phyloP scores from a whole-genome alignment of 1,140 invertebrate genomes.

The Aphaenogaster ashmeadi region DNA sequence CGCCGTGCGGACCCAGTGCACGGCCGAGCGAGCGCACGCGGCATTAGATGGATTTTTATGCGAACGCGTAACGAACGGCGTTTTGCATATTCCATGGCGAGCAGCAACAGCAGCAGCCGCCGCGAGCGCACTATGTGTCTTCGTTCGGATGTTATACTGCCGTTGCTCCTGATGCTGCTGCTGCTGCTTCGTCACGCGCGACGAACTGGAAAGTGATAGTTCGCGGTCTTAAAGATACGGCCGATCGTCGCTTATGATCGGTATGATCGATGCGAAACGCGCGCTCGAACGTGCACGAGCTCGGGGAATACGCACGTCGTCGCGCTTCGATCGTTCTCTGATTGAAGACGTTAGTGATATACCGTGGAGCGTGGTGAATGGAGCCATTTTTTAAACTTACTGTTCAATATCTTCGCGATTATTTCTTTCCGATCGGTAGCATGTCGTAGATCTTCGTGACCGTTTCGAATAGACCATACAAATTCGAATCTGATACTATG shows the following conservation, averaged over 20 bases:
- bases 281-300: constrained; percentile 19
- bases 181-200: constrained; percentile 81
- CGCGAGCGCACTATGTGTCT: constrained; percentile 42
- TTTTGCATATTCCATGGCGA: constrained; percentile 81
- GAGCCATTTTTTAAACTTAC: neutral
- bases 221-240: constrained; percentile 40
- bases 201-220: constrained; percentile 83
- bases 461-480: constrained; percentile 3
- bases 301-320: constrained; percentile 30
- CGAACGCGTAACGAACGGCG: constrained; percentile 77
- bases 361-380: constrained; percentile 33
- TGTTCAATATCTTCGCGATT: neutral
- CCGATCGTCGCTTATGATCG: constrained; percentile 49
- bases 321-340: constrained; percentile 45
- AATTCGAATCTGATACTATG: constrained; percentile 1
- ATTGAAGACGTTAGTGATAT: constrained; percentile 38
- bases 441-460: neutral
- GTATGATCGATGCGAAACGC: constrained; percentile 53
- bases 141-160: constrained; percentile 36
- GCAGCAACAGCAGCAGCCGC: constrained; percentile 22
- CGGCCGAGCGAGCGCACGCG: constrained; percentile 68
- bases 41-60: constrained; percentile 74
- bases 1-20: constrained; percentile 55
- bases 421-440: constrained; percentile 2
- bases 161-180: constrained; percentile 43